Conservation (phyloP, 2,888 invertebrate species). For the Eupithecia inturbata region DNA sequence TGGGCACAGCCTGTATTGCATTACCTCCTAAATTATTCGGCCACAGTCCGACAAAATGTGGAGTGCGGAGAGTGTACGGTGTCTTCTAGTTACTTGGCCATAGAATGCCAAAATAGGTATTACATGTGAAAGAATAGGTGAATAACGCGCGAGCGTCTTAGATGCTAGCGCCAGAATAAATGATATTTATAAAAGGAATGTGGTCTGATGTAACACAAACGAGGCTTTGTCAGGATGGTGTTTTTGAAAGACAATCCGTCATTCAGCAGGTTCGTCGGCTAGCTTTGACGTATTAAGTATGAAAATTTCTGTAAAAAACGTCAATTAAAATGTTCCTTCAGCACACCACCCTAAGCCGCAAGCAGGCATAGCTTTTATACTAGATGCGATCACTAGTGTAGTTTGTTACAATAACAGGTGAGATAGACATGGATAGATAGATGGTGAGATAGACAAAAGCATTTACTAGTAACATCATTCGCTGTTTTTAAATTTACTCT, state of each 20-base stretch:
- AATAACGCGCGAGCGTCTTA: neutral
- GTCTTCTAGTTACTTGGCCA: neutral
- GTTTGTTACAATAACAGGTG: neutral
- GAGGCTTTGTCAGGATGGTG: neutral
- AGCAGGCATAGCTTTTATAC: neutral
- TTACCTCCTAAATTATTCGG: neutral
- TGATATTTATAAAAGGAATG: neutral
- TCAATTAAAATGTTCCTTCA: neutral
- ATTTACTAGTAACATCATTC: no score
- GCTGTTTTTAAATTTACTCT: no score
- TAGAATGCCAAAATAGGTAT: neutral
- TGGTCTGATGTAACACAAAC: neutral
- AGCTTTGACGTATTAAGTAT: neutral
- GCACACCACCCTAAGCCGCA: neutral
- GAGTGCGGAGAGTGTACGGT: neutral
- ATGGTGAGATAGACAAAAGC: no score
- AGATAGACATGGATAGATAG: no score
- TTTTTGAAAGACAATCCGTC: neutral
- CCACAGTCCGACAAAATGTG: neutral
- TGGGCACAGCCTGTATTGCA: neutral
- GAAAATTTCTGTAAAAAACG: neutral
- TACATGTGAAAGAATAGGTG: neutral
- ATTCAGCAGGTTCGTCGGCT: neutral
- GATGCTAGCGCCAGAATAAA: neutral
- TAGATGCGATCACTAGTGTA: neutral